Base-by-base conservation (phyloP, 2,888 invertebrate species). In the Nysson spinosus region DNA sequence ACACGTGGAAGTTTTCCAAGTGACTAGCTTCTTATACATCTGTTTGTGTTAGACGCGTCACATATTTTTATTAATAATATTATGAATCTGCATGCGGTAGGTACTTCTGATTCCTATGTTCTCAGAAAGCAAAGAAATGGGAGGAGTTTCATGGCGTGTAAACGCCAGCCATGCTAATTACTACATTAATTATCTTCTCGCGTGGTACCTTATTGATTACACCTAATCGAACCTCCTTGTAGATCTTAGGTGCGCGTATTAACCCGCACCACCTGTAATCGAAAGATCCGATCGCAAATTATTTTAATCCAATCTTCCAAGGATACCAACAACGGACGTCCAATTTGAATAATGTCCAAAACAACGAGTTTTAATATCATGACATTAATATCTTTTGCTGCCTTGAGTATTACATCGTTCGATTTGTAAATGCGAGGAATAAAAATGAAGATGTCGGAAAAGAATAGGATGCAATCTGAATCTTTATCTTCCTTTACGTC, bases 131-230 rank as follows among this genome's bases (percentile, higher is more conserved):
- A 72, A 55, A 40, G 47, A 64, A 57, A 65, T 69, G 56, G 73
- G 80, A 66, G 77, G 75, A 55, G 65, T 26, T 22, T 7, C 43
- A 24, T 34, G 56, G 57, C 79, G 52, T 80, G 72, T 79, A 80
- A 71, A 67, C 61, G 71, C 62, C 74, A 68, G 52, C 28, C 66
- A 51, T 71, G 75, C 78, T 76, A 62, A 63, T 63, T 63, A 58
- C 57, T 44, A 63, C 58, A 63, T 63, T 63, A 52, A 72, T 83
- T 82, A 66, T 75, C 77, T 62, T 26, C 47, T 9, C 39, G 11
- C n/a, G 28, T 32, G 30, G 17, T 35, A 37, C 49, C 56, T 61
- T 49, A 46, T 50, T 54, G 63, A 64, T 69, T 50, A 62, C 30
- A n/a, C 12, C 55, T 19, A 34, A 20, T 20, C 17, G 39, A 7